A percentile compares a stretch with the other conserved stretches of the same genome.
These are phyloP conservation scores for Paramormyrops kingsleyae DNA, from an alignment of 2,113 vertebrate genomes.

Conservation along the genomic window DNA sequence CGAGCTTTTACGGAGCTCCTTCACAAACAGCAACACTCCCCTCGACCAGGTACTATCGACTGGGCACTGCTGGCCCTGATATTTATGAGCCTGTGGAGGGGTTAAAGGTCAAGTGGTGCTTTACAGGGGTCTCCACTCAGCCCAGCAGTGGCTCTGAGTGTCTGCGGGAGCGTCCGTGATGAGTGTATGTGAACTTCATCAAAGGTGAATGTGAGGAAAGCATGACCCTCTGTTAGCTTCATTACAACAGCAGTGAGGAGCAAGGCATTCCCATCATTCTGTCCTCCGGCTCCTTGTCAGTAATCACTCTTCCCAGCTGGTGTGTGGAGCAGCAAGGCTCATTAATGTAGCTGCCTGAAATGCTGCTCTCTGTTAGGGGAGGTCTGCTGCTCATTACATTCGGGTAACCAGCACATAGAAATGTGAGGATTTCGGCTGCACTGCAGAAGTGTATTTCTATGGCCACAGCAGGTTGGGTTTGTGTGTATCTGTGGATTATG, in stretches of 20 bases:
- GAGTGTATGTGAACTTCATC: background rate
- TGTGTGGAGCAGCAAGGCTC: conserved; percentile 27
- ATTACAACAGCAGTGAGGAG: background rate
- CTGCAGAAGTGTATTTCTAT: background rate
- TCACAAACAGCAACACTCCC: background rate
- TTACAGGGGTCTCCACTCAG: background rate
- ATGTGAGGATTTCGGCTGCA: background rate
- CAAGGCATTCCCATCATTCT: conserved; percentile 21
- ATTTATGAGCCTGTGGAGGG: background rate
- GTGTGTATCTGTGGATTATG: background rate
- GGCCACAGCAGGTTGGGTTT: background rate
- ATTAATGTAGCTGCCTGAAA: conserved; percentile 38
- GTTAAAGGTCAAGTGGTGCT: background rate
- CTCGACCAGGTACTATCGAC: background rate
- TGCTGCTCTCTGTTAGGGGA: conserved; percentile 25
- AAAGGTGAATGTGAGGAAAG: background rate
- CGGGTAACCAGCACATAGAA: conserved; percentile 21
- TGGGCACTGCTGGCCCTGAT: background rate
- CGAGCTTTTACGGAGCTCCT: background rate
- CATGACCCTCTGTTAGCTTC: too few relatives aligned
- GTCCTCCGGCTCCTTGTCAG: conserved; percentile 21
- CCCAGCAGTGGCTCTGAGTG: background rate
- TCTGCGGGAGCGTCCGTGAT: background rate
- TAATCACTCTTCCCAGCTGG: conserved; percentile 33
- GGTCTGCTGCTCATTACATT: conserved; percentile 25